phyloP scores from a whole-genome alignment of 2,113 vertebrate species.

The Pedionomus torquatus region DNA sequence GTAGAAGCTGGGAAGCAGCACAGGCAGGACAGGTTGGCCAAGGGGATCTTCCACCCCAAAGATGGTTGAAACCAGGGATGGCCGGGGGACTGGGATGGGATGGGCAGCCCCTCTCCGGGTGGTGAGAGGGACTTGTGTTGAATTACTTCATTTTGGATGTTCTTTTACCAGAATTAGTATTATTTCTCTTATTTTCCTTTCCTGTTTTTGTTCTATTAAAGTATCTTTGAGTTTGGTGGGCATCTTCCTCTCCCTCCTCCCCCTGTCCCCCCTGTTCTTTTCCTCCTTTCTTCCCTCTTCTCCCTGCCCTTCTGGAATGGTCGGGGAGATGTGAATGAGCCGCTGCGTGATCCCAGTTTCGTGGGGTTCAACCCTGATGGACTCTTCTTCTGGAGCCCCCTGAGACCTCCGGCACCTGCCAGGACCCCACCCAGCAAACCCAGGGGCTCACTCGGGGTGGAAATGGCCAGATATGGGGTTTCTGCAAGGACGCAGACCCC shows the following conservation, averaged over 20 bases:
- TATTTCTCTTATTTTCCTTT: background rate
- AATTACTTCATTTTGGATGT: background rate
- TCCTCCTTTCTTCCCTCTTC: background rate
- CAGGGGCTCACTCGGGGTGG: accelerated
- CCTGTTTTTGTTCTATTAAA: background rate
- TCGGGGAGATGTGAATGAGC: background rate
- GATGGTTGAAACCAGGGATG: background rate
- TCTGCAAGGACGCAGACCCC: background rate
- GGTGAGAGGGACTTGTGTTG: background rate
- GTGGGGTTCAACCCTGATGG: background rate
- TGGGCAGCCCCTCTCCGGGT: background rate
- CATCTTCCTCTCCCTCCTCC: background rate
- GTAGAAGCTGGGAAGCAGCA: background rate
- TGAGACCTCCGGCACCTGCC: background rate
- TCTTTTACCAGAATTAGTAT: background rate
- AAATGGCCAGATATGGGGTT: accelerated
- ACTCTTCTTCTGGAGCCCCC: background rate
- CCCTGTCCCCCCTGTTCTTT: too few species aligned
- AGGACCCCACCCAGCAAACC: background rate
- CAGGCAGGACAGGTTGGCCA: background rate
- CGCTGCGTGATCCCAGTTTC: background rate
- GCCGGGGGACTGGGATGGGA: background rate
- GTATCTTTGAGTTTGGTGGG: background rate
- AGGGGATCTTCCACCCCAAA: background rate
- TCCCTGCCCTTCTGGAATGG: background rate